Evolutionary conservation across 2,113 vertebrate species (phyloP).

Genomic region (Typhlomys cinereus): DNA sequence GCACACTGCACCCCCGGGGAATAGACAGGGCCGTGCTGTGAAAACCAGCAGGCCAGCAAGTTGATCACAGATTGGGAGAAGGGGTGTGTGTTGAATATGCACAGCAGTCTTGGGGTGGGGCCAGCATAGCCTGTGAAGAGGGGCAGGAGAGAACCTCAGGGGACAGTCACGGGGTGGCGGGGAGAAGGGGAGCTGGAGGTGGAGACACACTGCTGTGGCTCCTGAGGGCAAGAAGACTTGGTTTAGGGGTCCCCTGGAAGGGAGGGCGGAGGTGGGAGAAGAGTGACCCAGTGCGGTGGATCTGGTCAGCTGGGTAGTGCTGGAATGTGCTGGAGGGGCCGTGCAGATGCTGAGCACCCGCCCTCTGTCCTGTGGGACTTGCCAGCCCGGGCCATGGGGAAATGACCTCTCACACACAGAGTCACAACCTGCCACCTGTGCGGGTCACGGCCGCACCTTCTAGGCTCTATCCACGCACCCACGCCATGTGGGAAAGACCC

Average conservation of each 20-base stretch:
- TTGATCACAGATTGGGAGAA: not conserved
- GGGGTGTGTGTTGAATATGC: not conserved
- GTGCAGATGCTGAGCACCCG: too few relatives aligned
- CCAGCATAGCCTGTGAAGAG: not conserved
- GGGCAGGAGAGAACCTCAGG: not conserved
- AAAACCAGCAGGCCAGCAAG: too few relatives aligned
- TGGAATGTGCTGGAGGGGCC: too few relatives aligned
- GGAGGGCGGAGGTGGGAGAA: too few relatives aligned
- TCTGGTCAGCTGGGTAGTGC: too few relatives aligned
- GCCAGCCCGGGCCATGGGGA: too few relatives aligned
- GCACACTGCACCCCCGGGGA: too few relatives aligned
- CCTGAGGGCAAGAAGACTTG: not conserved
- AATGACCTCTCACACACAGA: not conserved
- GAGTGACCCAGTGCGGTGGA: not conserved
- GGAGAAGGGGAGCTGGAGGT: not conserved
- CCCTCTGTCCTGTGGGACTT: too few relatives aligned
- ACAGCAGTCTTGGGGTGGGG: not conserved
- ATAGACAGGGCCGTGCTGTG: too few relatives aligned
- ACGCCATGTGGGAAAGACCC: not conserved
- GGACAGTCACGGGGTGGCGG: too few relatives aligned
- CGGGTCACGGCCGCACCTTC: not conserved
- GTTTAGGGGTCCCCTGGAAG: not conserved
- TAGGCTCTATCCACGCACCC: not conserved
- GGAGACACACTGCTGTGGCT: not conserved
- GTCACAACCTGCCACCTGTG: too few relatives aligned